Conservation (phyloP, 2,113 vertebrate genomes). For the Andinoacara biseriatus region DNA sequence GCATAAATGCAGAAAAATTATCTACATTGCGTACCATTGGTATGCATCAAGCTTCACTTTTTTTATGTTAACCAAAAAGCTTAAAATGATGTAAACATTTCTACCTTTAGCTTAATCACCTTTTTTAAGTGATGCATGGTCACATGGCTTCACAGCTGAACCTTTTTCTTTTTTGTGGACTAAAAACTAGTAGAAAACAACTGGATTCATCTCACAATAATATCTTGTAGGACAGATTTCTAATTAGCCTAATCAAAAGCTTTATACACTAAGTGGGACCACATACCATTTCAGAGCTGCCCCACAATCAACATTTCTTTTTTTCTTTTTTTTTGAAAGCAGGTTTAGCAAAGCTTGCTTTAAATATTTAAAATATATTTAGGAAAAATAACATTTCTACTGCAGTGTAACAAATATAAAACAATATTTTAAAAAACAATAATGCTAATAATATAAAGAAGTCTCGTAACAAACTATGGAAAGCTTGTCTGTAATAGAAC, state of each 20-base stretch:
- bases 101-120: not conserved
- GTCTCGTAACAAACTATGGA: not conserved
- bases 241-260: not conserved
- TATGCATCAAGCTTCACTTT: not conserved
- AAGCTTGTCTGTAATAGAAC: not conserved
- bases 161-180: not conserved
- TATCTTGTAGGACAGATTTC: not conserved
- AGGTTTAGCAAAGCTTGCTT: conserved; percentile 24
- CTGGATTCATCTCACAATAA: too few relatives aligned
- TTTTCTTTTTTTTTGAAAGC: not conserved
- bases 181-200: not conserved
- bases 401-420: not conserved
- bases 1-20: not conserved
- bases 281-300: not conserved
- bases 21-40: not conserved
- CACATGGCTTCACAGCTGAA: not conserved
- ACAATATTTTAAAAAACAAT: not conserved
- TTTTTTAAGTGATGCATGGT: not conserved
- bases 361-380: conserved; percentile 3
- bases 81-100: conserved; percentile 14
- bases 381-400: not conserved
- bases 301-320: not conserved
- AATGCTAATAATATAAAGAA: not conserved
- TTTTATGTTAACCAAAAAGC: not conserved
- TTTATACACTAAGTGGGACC: not conserved